Conservation (phyloP, 2,113 vertebrate species). For the Hypomesus transpacificus region DNA sequence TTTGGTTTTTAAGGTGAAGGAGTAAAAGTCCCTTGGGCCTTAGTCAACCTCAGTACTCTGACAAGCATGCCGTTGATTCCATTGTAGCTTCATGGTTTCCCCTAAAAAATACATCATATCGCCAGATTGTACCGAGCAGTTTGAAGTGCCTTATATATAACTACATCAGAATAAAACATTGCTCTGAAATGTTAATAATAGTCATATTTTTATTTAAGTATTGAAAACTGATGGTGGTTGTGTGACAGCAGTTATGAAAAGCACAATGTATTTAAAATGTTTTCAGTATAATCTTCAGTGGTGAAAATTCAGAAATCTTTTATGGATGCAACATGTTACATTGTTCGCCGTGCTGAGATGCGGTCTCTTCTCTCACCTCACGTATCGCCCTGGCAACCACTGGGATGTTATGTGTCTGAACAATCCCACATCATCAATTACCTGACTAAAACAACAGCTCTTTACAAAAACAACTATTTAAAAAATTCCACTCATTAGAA, state of each 20-base stretch:
- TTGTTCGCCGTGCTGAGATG: too few relatives aligned
- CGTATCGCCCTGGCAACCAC: not conserved
- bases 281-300: not conserved
- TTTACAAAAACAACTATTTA: not conserved
- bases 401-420: conserved; percentile 38
- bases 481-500: too few relatives aligned
- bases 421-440: conserved; percentile 24
- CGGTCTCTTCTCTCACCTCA: too few relatives aligned
- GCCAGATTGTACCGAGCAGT: conserved; percentile 66
- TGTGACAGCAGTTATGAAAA: conserved; percentile 7
- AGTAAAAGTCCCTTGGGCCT: too few relatives aligned
- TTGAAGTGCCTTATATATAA: conserved; percentile 65
- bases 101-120: conserved; percentile 31
- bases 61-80: too few relatives aligned
- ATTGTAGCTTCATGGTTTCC: too few relatives aligned
- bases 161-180: conserved; percentile 50
- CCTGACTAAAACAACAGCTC: not conserved
- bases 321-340: too few relatives aligned
- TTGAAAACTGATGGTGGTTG: too few relatives aligned
- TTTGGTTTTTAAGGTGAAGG: too few relatives aligned
- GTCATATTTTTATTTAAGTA: too few relatives aligned
- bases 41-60: too few relatives aligned
- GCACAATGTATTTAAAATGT: conserved; percentile 1
- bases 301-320: too few relatives aligned
- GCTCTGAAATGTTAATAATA: conserved; percentile 36